Conservation (phyloP, 2,797 vertebrate genomes). For the Psittacula echo region DNA sequence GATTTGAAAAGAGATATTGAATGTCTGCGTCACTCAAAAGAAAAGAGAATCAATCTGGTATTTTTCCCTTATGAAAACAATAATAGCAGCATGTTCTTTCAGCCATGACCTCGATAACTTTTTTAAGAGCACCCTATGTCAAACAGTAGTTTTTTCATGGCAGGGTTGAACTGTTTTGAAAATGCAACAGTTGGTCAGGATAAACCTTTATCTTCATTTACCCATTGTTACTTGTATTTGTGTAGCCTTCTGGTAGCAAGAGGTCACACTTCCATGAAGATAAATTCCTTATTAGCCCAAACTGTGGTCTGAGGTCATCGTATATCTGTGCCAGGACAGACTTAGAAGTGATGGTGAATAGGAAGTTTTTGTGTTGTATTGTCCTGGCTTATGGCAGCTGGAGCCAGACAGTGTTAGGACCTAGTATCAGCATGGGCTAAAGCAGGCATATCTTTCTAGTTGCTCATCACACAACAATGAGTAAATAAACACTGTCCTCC, state of each 20-base stretch:
- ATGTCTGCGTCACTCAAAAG: not conserved
- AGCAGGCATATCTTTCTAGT: slow-evolving; percentile 86
- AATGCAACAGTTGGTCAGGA: slow-evolving; percentile 60
- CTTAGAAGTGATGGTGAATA: slow-evolving; percentile 74
- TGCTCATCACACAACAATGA: slow-evolving; percentile 88
- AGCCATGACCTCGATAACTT: slow-evolving; percentile 3
- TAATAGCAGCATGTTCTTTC: not conserved
- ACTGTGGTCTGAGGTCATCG: slow-evolving; percentile 77
- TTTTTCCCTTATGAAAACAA: not conserved
- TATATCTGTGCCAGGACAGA: slow-evolving; percentile 74
- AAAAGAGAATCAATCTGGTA: not conserved
- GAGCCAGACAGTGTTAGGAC: slow-evolving; percentile 87
- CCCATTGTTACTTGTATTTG: slow-evolving; percentile 69
- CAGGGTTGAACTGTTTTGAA: slow-evolving; percentile 56
- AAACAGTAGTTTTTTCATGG: slow-evolving; percentile 54
- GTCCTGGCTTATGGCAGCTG: slow-evolving; percentile 79
- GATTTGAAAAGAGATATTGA: not conserved
- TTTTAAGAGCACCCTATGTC: not conserved
- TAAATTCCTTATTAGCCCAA: slow-evolving; percentile 75
- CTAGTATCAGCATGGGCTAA: slow-evolving; percentile 80
- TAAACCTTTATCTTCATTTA: slow-evolving; percentile 77
- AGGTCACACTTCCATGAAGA: slow-evolving; percentile 79
- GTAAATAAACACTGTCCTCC: slow-evolving; percentile 87
- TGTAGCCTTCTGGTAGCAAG: slow-evolving; percentile 69
- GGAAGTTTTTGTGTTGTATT: slow-evolving; percentile 81